Conservation (phyloP, 2,113 vertebrate genomes). For the Petrocephalus zakoni region DNA sequence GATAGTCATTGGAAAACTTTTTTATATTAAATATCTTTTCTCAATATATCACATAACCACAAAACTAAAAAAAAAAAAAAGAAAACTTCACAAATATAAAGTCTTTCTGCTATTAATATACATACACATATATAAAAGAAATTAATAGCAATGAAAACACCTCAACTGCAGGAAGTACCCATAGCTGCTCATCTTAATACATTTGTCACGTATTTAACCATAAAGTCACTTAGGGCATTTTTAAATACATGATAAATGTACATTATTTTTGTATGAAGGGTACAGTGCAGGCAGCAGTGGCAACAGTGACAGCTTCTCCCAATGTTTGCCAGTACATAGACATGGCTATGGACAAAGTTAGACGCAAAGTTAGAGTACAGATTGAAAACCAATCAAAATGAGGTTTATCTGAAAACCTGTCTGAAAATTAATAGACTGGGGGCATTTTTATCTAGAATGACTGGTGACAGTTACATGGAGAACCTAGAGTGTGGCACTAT, state of each 20-base stretch:
- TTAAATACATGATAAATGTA: conserved; percentile 11
- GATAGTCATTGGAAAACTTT: conserved; percentile 22
- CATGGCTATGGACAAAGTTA: neutral
- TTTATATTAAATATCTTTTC: conserved; percentile 45
- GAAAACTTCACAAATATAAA: conserved; percentile 35
- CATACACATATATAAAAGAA: conserved; percentile 27
- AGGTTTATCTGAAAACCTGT: neutral
- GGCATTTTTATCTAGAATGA: neutral
- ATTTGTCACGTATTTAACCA: conserved; percentile 11
- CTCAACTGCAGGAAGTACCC: conserved; percentile 28
- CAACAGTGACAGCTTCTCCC: conserved; percentile 13
- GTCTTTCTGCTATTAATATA: conserved; percentile 26
- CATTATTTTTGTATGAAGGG: conserved; percentile 11
- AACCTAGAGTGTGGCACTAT: conserved; percentile 17
- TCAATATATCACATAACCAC: conserved; percentile 17
- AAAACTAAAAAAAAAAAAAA: conserved; percentile 5
- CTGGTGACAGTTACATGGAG: neutral
- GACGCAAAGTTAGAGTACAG: neutral
- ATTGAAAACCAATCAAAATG: neutral
- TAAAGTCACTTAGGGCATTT: conserved; percentile 4
- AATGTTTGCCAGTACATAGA: neutral
- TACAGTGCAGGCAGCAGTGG: conserved; percentile 18
- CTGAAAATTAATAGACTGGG: neutral
- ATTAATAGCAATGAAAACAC: conserved; percentile 32
- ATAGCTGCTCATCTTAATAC: conserved; percentile 52